phyloP scores from a whole-genome alignment of 37 sponge, comb jelly and placozoan genomes.

The Spongia lamella region DNA sequence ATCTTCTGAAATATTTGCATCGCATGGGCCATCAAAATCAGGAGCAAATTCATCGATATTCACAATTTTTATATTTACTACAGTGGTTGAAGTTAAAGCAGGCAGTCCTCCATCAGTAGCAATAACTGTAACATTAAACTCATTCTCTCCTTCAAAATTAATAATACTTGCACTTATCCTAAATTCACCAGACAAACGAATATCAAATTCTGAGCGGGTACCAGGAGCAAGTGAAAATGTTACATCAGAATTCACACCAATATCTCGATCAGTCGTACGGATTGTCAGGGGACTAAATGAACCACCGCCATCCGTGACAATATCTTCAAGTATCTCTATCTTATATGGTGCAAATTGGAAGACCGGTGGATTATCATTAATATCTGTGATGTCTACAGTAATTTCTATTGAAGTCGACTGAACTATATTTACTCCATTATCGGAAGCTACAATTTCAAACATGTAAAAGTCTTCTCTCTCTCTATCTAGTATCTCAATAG shows the following conservation, averaged over 20 bases:
- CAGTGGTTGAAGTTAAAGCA: neutral
- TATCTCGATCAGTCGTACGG: slow-evolving; percentile 37
- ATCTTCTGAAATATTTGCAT: neutral
- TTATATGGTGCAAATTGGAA: no score
- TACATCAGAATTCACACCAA: slow-evolving; percentile 4
- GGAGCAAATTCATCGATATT: slow-evolving; percentile 26
- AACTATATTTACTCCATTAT: slow-evolving; percentile 7
- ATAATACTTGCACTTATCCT: slow-evolving; percentile 2
- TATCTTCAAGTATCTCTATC: no score
- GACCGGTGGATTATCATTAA: slow-evolving; percentile 16
- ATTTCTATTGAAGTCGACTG: neutral
- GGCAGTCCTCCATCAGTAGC: slow-evolving; percentile 17
- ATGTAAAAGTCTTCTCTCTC: slow-evolving; percentile 18
- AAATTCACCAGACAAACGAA: slow-evolving; percentile 37
- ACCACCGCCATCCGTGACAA: no score
- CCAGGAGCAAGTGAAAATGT: neutral
- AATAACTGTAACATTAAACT: slow-evolving; percentile 6
- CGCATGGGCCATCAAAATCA: slow-evolving; percentile 2
- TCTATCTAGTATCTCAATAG: slow-evolving; percentile 29
- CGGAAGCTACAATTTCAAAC: slow-evolving; percentile 39
- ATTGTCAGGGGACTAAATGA: neutral
- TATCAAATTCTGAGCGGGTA: neutral
- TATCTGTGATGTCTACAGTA: neutral
- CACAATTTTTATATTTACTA: neutral
- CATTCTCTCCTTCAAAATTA: no score